Conservation (phyloP, 2,113 vertebrate species). For the Papio anubis region DNA sequence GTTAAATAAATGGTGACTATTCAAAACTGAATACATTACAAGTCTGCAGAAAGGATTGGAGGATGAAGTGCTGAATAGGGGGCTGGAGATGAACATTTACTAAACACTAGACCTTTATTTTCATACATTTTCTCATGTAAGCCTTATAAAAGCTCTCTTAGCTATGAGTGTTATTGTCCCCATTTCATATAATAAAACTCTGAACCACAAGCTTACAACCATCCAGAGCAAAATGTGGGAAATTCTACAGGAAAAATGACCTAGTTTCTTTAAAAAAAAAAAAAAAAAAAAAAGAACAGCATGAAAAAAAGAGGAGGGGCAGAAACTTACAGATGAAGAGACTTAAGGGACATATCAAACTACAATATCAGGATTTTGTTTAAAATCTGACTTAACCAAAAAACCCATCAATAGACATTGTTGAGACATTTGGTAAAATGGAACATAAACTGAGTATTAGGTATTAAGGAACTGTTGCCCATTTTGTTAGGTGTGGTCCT, state of each 20-base stretch:
- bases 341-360: not conserved
- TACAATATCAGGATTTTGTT: not conserved
- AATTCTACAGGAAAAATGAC: slow-evolving; percentile 53
- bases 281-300: slow-evolving; percentile 9
- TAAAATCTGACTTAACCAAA: not conserved
- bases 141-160: not conserved
- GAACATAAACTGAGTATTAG: not conserved
- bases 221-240: slow-evolving; percentile 45
- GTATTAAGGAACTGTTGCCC: not conserved
- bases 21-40: not conserved
- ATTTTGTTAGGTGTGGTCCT: not conserved
- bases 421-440: not conserved
- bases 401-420: not conserved
- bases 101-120: not conserved
- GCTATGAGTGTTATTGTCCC: not conserved
- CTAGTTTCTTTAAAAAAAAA: slow-evolving; percentile 46
- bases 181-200: not conserved
- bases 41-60: not conserved
- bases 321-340: not conserved
- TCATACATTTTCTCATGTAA: not conserved
- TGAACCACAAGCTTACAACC: not conserved
- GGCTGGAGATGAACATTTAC: not conserved
- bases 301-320: not conserved
- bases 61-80: not conserved
- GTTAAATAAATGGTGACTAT: not conserved